Base-by-base conservation (phyloP, 2,888 invertebrate species). In the Troilus luridus region DNA sequence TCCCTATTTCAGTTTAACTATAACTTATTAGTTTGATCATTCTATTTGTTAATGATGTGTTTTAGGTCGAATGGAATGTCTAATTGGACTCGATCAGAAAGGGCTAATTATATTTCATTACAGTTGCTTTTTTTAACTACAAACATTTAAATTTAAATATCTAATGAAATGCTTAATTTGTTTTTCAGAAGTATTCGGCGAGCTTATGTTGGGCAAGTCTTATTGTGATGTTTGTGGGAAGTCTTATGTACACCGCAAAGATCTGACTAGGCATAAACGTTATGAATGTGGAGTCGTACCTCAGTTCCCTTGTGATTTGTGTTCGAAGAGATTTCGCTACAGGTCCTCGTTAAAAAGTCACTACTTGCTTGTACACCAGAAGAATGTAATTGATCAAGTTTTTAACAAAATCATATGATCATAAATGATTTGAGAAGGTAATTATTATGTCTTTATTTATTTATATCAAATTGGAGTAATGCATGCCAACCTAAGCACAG, bases 321-420 rank as follows among this genome's bases (percentile, higher is more conserved):
- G 92, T 77, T 77, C 90, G 11, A 91, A 92, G 90, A 85, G 91
- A 54, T 88, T 91, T 54, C 92, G 92, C 67, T 91, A 91, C 77
- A 92, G 92, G 90, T 91, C 90, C 14, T 91, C 92, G 56, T 72
- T 92, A 21, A 91, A 91, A 72, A 92, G 91, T 24, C 93, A 93
- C 59, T 89, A 91, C 17, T 91, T 90, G 64, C 91, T 92, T 62
- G 91, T 92, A 58, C 92, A 92, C 85, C 91, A 92, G n/a, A 90
- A 77, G 72, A 72, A 90, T 90, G 90, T 90, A 58, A 60, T 90
- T 58, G 90, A 90, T 58, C 90, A 90, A 90, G 72, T 90, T 90
- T 90, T 90, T 90, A 56, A 58, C 56, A 90, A 90, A 90, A 90
- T 77, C 90, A 90, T 90, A 90, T 90, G 90, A 90, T 90, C 24